phyloP scores from a whole-genome alignment of 1,140 invertebrate genomes.

The Ips nitidus region DNA sequence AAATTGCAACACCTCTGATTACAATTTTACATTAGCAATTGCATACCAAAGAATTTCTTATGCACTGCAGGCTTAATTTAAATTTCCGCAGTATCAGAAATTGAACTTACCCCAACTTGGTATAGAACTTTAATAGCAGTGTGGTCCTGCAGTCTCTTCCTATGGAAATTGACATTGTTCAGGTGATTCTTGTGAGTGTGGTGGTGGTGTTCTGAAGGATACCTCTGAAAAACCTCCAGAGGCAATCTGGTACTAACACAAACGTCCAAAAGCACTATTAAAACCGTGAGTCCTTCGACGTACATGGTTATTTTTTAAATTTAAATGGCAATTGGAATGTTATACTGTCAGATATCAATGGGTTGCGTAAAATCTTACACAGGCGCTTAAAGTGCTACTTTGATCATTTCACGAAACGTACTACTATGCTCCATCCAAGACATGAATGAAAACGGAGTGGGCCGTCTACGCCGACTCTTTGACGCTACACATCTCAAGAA shows the following conservation, averaged over 20 bases:
- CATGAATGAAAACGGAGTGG: constrained; percentile 44
- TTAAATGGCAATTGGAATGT: constrained; percentile 8
- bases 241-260: constrained; percentile 42
- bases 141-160: constrained; percentile 40
- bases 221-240: constrained; percentile 47
- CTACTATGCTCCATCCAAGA: constrained; percentile 43
- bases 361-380: constrained; percentile 43
- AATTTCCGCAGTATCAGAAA: constrained; percentile 12
- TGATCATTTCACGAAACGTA: constrained; percentile 46
- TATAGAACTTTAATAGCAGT: constrained; percentile 44
- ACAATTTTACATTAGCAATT: constrained; percentile 17
- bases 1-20: constrained; percentile 23
- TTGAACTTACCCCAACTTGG: constrained; percentile 49
- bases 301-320: constrained; percentile 27
- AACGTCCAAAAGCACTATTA: constrained; percentile 43
- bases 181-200: constrained; percentile 40
- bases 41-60: constrained; percentile 3
- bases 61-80: constrained; percentile 22
- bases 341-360: constrained; percentile 25
- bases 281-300: constrained; percentile 39
- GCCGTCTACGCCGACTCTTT: constrained; percentile 31
- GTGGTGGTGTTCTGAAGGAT: constrained; percentile 43
- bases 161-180: constrained; percentile 34
- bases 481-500: constrained; percentile 25
- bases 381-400: constrained; percentile 43